A percentile compares a stretch with the other conserved stretches of the same genome.
Evolutionary conservation across 2,888 invertebrate species (phyloP).

Genomic region (Hyppa rectilinea): DNA sequence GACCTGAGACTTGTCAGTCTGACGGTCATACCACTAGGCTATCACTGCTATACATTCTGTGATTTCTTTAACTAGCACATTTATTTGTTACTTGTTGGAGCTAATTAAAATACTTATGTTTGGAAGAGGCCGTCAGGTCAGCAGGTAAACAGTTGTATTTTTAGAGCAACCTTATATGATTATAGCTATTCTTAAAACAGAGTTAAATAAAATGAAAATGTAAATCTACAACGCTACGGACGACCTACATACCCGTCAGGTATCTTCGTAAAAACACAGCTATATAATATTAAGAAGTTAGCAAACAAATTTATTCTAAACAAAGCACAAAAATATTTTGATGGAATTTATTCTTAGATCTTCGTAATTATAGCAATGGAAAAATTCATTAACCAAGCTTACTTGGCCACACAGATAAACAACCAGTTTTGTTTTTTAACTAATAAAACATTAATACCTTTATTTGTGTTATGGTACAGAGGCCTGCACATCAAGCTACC

Average conservation of each 20-base stretch:
- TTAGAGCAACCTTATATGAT: background rate
- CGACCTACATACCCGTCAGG: background rate
- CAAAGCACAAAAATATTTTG: background rate
- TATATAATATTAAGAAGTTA: background rate
- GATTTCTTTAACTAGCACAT: too few species aligned
- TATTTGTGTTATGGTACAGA: too few species aligned
- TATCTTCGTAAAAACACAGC: background rate
- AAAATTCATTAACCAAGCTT: conserved; percentile 1
- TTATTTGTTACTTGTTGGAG: too few species aligned
- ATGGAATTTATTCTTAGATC: background rate
- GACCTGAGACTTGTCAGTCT: too few species aligned
- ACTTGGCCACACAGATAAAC: background rate
- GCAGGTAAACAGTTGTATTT: background rate
- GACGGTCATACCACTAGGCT: too few species aligned
- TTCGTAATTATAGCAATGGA: background rate
- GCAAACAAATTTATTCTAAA: background rate
- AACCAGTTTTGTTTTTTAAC: conserved; percentile 8
- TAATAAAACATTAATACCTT: background rate
- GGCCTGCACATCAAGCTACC: too few species aligned
- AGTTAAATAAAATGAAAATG: background rate
- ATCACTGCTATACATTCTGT: too few species aligned
- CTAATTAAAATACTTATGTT: conserved; percentile 6
- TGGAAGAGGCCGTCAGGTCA: background rate
- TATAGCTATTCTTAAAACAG: background rate
- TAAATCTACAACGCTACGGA: background rate